A percentile compares a stretch with the other conserved stretches of the same genome.
Evolutionary conservation across 2,113 vertebrate species (phyloP).

Genomic region (Pteronura brasiliensis): DNA sequence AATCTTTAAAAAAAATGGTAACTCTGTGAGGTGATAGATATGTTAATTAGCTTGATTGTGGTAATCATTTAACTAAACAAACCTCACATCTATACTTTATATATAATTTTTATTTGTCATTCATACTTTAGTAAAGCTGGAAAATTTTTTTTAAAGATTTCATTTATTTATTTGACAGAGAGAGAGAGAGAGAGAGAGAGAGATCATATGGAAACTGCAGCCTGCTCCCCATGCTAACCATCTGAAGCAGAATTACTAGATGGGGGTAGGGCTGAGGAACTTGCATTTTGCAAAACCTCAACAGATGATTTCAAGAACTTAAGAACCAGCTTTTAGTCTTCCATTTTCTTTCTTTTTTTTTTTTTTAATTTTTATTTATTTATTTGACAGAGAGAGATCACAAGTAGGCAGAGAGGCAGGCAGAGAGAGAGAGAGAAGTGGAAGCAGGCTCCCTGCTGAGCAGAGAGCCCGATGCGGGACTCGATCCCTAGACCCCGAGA

Average conservation of each 20-base stretch:
- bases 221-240: not conserved
- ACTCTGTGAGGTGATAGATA: not conserved
- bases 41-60: not conserved
- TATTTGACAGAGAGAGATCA: too few species aligned
- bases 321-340: not conserved
- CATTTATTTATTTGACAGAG: too few species aligned
- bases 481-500: too few species aligned
- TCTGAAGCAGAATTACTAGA: not conserved
- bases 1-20: not conserved
- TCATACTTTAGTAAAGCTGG: not conserved
- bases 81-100: not conserved
- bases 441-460: too few species aligned
- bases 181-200: too few species aligned
- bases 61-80: not conserved
- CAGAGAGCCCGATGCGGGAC: too few species aligned
- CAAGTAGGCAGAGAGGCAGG: too few species aligned
- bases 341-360: not conserved
- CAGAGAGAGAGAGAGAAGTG: too few species aligned
- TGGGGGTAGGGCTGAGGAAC: not conserved
- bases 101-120: not conserved
- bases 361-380: too few species aligned
- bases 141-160: too few species aligned
- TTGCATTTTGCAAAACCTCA: not conserved
- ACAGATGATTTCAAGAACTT: not conserved
- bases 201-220: not conserved